Evolutionary conservation across 2,113 vertebrate genomes (phyloP).

Genomic region (Epinephelus moara): DNA sequence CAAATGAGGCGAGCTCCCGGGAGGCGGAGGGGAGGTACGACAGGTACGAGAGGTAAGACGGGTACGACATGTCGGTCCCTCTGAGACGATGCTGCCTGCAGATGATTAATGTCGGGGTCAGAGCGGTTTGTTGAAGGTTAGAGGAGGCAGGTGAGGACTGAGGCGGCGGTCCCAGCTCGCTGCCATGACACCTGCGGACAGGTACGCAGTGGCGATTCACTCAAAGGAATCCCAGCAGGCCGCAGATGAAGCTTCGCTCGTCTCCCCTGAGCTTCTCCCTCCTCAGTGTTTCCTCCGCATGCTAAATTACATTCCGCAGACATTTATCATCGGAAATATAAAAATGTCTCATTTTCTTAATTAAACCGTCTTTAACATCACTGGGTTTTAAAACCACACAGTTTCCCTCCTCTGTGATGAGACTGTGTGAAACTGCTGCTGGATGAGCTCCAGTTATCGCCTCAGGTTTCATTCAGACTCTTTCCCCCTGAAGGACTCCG

Average conservation of each 20-base stretch:
- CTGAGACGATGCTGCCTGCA: constrained; percentile 31
- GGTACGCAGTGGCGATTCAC: background rate
- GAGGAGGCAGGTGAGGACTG: constrained; percentile 31
- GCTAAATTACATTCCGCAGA: constrained; percentile 18
- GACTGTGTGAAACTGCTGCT: constrained; percentile 1
- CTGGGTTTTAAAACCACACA: background rate
- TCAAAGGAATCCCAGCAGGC: constrained; percentile 46
- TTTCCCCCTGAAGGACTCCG: background rate
- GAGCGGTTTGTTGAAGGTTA: constrained; percentile 54
- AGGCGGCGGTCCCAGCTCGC: constrained; percentile 24
- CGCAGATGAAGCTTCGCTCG: background rate
- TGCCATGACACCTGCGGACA: constrained; percentile 32
- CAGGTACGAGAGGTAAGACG: constrained; percentile 26
- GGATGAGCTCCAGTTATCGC: background rate
- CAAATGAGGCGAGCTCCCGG: constrained; percentile 4
- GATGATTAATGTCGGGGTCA: constrained; percentile 70
- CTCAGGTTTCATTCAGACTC: background rate
- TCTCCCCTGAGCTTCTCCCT: constrained; percentile 37
- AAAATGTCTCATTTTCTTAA: constrained; percentile 27
- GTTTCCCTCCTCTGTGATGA: constrained; percentile 6
- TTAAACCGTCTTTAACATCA: constrained; percentile 2
- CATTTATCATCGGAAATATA: constrained; percentile 50
- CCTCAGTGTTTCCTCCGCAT: constrained; percentile 9
- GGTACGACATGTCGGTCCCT: constrained; percentile 37
- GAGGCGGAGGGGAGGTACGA: constrained; percentile 9